phyloP scores from a whole-genome alignment of 1,140 invertebrate genomes.

The Eurosta solidaginis region DNA sequence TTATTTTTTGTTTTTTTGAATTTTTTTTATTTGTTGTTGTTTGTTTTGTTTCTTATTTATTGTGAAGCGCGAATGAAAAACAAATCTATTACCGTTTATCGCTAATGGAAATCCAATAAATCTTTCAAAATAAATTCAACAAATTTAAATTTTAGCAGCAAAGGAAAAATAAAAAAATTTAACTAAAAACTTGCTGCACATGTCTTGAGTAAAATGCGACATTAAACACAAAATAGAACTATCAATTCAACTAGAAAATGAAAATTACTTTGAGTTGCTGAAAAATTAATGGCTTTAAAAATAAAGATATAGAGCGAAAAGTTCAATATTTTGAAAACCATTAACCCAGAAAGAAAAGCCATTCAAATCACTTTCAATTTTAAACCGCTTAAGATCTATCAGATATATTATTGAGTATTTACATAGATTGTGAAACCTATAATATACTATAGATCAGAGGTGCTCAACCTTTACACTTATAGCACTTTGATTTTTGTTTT shows the following conservation, averaged over 20 bases:
- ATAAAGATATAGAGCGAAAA: not conserved
- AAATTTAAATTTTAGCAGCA: not conserved
- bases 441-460: no score
- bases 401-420: no score
- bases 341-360: no score
- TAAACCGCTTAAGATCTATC: no score
- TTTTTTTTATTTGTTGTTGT: not conserved
- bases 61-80: conserved; percentile 21
- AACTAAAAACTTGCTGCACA: not conserved
- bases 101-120: conserved; percentile 23
- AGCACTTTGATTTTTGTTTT: no score
- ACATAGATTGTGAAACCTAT: no score
- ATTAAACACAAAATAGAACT: not conserved
- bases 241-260: not conserved
- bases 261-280: no score
- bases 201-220: not conserved
- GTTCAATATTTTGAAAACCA: no score
- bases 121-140: conserved; percentile 19
- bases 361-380: no score
- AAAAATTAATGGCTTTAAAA: not conserved
- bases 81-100: conserved; percentile 21
- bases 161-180: not conserved
- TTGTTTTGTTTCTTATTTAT: not conserved
- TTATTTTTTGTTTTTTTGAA: not conserved
- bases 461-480: no score